Percentiles rank a stretch among this genome's conserved stretches.
Conservation (phyloP, 2,113 vertebrate genomes). For the Otolemur garnettii region DNA sequence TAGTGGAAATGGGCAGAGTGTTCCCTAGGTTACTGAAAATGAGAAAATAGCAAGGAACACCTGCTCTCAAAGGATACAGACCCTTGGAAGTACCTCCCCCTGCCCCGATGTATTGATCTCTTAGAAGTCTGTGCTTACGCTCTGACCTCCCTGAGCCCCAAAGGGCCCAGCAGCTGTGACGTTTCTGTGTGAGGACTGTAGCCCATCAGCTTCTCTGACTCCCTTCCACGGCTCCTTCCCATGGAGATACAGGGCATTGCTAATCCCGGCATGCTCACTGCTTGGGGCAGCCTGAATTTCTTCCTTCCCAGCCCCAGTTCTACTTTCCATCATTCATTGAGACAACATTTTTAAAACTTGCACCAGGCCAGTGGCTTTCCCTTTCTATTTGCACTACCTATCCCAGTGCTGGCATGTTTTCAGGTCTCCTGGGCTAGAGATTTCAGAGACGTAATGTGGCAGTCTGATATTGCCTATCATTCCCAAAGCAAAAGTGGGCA, state of each 20-base stretch:
- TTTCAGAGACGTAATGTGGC: not conserved
- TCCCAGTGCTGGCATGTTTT: not conserved
- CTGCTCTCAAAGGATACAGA: not conserved
- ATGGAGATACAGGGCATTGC: not conserved
- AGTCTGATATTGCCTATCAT: not conserved
- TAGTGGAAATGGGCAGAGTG: not conserved
- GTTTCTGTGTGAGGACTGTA: not conserved
- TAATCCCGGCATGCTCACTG: not conserved
- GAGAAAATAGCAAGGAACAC: not conserved
- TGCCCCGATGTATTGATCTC: not conserved
- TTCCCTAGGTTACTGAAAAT: slow-evolving; percentile 31
- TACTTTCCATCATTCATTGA: slow-evolving; percentile 31
- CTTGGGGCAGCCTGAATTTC: not conserved
- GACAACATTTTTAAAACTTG: not conserved
- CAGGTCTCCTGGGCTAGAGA: not conserved
- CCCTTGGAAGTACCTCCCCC: not conserved
- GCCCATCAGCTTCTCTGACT: not conserved
- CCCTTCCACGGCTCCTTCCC: not conserved
- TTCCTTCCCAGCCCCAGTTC: not conserved
- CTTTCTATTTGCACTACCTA: not conserved
- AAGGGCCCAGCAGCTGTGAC: not conserved
- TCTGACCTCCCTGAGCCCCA: not conserved
- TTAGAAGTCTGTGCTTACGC: not conserved
- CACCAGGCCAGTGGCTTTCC: not conserved
- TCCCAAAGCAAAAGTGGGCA: not conserved